Evolutionary conservation across 2,113 vertebrate species (phyloP).

Genomic region (Oryzias melastigma): DNA sequence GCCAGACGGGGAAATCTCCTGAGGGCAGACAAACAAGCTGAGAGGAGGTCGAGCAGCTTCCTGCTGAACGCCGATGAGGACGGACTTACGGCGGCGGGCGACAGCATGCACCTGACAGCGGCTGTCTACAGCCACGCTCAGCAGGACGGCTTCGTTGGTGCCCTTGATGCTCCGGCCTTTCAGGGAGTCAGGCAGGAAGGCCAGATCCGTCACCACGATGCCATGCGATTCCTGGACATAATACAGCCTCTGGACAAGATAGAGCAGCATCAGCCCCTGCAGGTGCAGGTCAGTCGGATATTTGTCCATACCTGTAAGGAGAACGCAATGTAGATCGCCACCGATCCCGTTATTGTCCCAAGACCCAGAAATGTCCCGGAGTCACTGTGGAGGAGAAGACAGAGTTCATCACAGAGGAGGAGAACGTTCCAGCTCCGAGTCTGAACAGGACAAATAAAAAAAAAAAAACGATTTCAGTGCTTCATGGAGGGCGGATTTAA

Average conservation of each 20-base stretch:
- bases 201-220: conserved; percentile 92
- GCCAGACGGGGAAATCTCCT: conserved; percentile 89
- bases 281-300: not conserved
- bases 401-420: not conserved
- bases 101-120: conserved; percentile 89
- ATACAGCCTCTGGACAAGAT: conserved; percentile 82
- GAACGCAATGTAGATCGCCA: conserved; percentile 92
- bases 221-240: conserved; percentile 91
- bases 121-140: conserved; percentile 94
- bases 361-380: conserved; percentile 94
- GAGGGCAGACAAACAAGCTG: not conserved
- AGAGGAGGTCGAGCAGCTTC: not conserved
- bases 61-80: no score
- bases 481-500: no score
- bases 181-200: conserved; percentile 83
- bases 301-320: conserved; percentile 86
- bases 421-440: no score
- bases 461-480: no score
- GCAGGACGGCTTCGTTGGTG: conserved; percentile 84
- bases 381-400: conserved; percentile 73
- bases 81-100: conserved; percentile 82
- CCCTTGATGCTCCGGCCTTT: conserved; percentile 78
- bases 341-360: conserved; percentile 93
- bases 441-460: no score
- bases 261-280: not conserved